Percentiles rank a stretch among this genome's conserved stretches.
Evolutionary conservation across 2,888 invertebrate species (phyloP).

Genomic region (Drosophila prostipennis): DNA sequence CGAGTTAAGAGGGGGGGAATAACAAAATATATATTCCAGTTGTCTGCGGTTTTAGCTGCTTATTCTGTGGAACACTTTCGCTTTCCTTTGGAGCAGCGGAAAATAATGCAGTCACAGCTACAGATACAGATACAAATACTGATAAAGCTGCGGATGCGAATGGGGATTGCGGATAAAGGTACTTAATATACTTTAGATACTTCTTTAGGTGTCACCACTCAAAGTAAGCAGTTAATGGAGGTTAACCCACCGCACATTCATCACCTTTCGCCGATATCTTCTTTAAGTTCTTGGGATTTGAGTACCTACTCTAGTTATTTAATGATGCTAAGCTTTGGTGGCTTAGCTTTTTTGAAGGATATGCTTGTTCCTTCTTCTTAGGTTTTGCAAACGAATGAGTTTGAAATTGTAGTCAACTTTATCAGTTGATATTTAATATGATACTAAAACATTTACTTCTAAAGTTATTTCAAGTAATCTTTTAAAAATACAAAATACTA

Average conservation of each 20-base stretch:
- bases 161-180: constrained; percentile 5
- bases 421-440: too few species aligned
- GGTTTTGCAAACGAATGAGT: too few species aligned
- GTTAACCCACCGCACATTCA: not conserved
- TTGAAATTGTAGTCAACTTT: too few species aligned
- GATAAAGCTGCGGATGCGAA: constrained; percentile 1
- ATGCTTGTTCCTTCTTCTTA: too few species aligned
- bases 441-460: too few species aligned
- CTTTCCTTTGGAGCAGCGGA: constrained; percentile 36
- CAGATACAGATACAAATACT: constrained; percentile 21
- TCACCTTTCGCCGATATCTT: not conserved
- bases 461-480: too few species aligned
- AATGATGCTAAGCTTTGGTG: too few species aligned
- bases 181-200: not conserved
- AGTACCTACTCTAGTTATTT: too few species aligned
- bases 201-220: constrained; percentile 4
- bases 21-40: constrained; percentile 69
- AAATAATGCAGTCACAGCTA: constrained; percentile 17
- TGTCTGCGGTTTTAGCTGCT: constrained; percentile 68
- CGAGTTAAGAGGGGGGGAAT: constrained; percentile 36
- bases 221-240: constrained; percentile 5
- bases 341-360: too few species aligned
- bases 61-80: constrained; percentile 65
- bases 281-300: not conserved
- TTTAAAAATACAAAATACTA: too few species aligned